Evolutionary conservation across 1,140 invertebrate species (phyloP).

Genomic region (Brachionus rotundiformis): DNA sequence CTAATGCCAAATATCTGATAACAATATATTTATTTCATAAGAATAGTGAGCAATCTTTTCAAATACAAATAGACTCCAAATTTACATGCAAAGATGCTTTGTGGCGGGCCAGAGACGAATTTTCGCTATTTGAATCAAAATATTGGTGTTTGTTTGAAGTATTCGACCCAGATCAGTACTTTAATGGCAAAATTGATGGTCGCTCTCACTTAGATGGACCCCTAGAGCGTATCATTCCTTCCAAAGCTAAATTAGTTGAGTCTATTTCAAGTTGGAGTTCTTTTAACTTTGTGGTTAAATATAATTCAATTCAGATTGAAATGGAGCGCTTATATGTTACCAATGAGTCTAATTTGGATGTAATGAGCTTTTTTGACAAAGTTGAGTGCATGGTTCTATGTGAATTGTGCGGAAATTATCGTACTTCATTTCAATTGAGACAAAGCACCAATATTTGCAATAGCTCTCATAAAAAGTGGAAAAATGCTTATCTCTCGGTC

Average conservation of each 20-base stretch:
- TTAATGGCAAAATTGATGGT: not conserved
- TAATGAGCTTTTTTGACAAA: conserved; percentile 5
- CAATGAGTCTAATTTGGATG: not conserved
- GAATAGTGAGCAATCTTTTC: conserved; percentile 38
- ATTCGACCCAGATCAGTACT: conserved; percentile 36
- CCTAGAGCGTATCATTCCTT: conserved; percentile 4
- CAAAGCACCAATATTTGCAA: not conserved
- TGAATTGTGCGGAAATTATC: not conserved
- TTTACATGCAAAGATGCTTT: conserved; percentile 29
- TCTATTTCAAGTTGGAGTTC: conserved; percentile 39
- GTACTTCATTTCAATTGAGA: not conserved
- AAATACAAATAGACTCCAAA: conserved; percentile 18
- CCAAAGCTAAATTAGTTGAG: conserved; percentile 12
- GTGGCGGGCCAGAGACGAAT: not conserved
- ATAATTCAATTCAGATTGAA: conserved; percentile 27
- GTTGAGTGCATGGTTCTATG: conserved; percentile 10
- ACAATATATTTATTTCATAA: conserved; percentile 47
- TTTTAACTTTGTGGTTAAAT: conserved; percentile 42
- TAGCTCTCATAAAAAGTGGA: conserved; percentile 45
- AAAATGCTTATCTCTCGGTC: not conserved
- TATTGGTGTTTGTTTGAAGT: conserved; percentile 49
- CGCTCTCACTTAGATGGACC: not conserved
- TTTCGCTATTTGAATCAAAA: conserved; percentile 31
- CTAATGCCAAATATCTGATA: conserved; percentile 24
- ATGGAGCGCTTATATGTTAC: conserved; percentile 34